A percentile compares a stretch with the other conserved stretches of the same genome.
These are phyloP conservation scores for Pogona vitticeps DNA, from an alignment of 2,113 vertebrate species.

Conservation along the genomic window DNA sequence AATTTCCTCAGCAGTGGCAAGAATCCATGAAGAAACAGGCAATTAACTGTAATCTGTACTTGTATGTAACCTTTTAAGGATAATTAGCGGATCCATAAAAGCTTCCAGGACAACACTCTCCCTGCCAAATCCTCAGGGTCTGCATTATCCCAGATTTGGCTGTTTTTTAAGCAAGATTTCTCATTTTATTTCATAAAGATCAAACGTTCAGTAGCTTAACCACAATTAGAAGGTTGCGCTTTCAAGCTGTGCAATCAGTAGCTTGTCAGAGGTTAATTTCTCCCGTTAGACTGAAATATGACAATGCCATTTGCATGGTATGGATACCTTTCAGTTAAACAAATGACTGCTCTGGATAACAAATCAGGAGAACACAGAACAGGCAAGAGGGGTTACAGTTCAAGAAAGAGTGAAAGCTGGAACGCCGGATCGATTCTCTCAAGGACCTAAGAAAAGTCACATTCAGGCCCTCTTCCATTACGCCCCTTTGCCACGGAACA, in stretches of 20 bases:
- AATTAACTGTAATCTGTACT: conserved; percentile 24
- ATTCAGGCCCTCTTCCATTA: background rate
- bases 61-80: conserved; percentile 16
- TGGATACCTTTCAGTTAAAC: background rate
- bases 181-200: conserved; percentile 11
- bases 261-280: conserved; percentile 11
- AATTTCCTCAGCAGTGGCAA: background rate
- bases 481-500: background rate
- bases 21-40: background rate
- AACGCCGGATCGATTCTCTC: background rate
- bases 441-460: background rate
- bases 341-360: background rate
- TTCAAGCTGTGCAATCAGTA: conserved; percentile 12
- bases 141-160: conserved; percentile 1
- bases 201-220: conserved; percentile 22
- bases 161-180: background rate
- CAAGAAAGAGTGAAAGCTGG: background rate
- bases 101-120: conserved; percentile 18
- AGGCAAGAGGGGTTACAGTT: background rate
- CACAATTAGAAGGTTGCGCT: background rate
- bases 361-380: background rate
- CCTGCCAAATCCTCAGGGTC: conserved; percentile 12
- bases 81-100: conserved; percentile 15
- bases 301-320: conserved; percentile 2
- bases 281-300: conserved; percentile 17